Base-by-base conservation (phyloP, 2,797 vertebrate genomes). In the Leptoclinus maculatus region DNA sequence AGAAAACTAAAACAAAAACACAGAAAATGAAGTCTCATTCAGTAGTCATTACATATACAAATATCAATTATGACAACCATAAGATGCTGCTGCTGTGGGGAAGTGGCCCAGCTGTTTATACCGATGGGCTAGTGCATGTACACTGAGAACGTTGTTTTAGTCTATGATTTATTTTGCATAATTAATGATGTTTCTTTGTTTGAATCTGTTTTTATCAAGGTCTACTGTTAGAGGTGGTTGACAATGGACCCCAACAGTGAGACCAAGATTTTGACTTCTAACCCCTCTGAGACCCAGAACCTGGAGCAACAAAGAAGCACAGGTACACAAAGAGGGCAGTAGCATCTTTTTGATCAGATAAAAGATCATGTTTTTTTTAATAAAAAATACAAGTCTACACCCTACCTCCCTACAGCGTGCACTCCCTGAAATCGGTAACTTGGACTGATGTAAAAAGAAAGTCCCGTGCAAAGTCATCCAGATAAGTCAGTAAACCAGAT, bases 241-340 rank as follows among this genome's bases (percentile, higher is more conserved):
- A 91, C 6, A 41, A 94, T 94, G 93, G 91, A 93, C 23, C 25
- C 66, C 78, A 64, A 54, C 4, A 76, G 57, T 49, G 82, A 93
- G 79, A 87, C 81, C 58, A 79, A 72, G 66, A 90, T 16, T 66
- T 83, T 87, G 91, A 67, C 83, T 36, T 78, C 83, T 29, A 79
- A 89, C 79, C 79, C 71, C 2, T 45, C 67, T 34, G 88, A 89
- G 25, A 71, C 80, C 59, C 81, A 88, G 74, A 80, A 74, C 57
- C 66, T 64, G 32, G 27, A 74, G 32, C 41, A 79, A 32, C 16
- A 68, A 56, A 86, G 21, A 82, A 66, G 45, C 45, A 34, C 89
- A 90, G 92, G 93, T 91, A 92, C 5, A 16, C 11, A 38, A 9
- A 64, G 0, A 39, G 1, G 12, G 19, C 21, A 65, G 1, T 25